Evolutionary conservation across 2,797 vertebrate genomes (phyloP), one percentile per base, ranked within the genome.

Genomic region (Chromis chromis): DNA sequence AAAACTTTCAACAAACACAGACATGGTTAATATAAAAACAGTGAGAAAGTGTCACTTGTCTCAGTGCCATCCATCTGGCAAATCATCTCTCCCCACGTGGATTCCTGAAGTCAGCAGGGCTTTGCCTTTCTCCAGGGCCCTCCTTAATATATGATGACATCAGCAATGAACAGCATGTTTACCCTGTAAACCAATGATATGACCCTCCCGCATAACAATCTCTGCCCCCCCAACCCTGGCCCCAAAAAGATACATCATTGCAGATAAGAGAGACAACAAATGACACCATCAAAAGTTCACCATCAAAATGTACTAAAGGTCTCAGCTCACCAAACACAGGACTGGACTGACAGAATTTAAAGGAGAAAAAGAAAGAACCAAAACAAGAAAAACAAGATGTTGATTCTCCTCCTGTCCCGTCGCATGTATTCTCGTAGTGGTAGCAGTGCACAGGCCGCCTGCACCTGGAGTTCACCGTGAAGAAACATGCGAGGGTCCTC

Each of bases 101-200:
- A 75, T 24, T 79, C 80, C 86, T 84, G 81, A 88, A 67, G 65
- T 84, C 82, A 86, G 81, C 75, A 73, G 65, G 83, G 14, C 42
- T 54, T 76, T 42, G 44, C 74, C 13, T 22, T 65, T 76, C 73
- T 78, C 84, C 73, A 59, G 82, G 72, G 68, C 66, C 58, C 57
- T 82, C 49, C 52, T 21, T 10, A 69, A 89, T 71, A 89, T 84
- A 79, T 83, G 86, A 85, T 72, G 65, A 90, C 89, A 90, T 87
- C 85, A 89, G 83, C 83, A 78, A 88, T 67, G 65, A 90, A 92
- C 85, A 88, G 77, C 84, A 79, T 88, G 89, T 92, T 91, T 93
- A 95, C 94, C 94, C 93, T 95, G 94, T 94, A 94, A 95, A 95
- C 94, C 94, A 94, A 91, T 89, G 89, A 93, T 88, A 93, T 89